A percentile compares a stretch with the other conserved stretches of the same genome.
Conservation (phyloP, 1,140 invertebrate species). For the Macrostomum lignano region DNA sequence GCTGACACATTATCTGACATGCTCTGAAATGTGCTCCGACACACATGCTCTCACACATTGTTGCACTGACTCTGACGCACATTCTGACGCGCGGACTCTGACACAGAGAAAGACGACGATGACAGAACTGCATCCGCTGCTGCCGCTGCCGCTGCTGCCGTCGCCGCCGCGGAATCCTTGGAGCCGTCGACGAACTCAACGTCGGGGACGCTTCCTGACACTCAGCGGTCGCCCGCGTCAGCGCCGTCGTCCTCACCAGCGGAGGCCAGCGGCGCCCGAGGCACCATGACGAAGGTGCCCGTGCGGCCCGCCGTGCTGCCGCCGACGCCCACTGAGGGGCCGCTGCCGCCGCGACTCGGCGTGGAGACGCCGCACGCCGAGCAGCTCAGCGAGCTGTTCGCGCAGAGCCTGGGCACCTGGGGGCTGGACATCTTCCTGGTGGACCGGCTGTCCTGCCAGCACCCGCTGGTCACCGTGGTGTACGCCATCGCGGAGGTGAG, state of each 20-base stretch:
- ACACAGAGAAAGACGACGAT: too few species aligned
- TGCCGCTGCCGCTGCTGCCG: too few species aligned
- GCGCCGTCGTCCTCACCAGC: neutral
- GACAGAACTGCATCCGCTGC: too few species aligned
- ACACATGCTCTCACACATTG: too few species aligned
- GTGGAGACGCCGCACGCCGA: too few species aligned
- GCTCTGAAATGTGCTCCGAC: too few species aligned
- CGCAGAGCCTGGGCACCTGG: conserved; percentile 6
- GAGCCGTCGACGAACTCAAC: neutral
- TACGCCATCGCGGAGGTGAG: conserved; percentile 1
- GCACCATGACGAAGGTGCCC: neutral
- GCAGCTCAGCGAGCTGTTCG: too few species aligned
- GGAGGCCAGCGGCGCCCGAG: neutral
- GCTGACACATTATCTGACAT: too few species aligned
- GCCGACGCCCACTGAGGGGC: conserved; percentile 6
- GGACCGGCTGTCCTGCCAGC: neutral
- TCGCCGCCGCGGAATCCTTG: too few species aligned
- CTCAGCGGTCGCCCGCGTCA: neutral
- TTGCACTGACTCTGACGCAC: too few species aligned
- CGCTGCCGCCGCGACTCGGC: too few species aligned
- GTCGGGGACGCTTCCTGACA: neutral
- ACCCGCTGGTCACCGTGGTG: neutral
- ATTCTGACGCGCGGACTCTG: too few species aligned
- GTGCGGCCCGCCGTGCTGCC: neutral
- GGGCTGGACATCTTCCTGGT: conserved; percentile 4